Percentiles rank a stretch among this genome's conserved stretches.
Conservation (phyloP, 2,888 invertebrate species). For the Caenorhabditis sp. region DNA sequence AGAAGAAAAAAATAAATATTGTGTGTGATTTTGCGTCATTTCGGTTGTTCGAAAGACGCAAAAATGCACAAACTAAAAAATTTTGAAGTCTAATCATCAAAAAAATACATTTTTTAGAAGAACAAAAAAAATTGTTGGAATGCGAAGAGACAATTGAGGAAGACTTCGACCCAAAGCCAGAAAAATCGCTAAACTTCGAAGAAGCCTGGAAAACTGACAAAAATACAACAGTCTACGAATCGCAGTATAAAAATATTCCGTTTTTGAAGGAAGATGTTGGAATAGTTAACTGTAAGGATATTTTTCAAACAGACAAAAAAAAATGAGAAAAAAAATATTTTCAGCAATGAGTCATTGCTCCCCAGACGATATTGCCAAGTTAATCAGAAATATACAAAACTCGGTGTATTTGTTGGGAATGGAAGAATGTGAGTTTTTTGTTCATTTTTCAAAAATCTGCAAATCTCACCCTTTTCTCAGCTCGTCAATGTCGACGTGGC, state of each 20-base stretch:
- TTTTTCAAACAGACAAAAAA: background rate
- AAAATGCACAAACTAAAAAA: too few species aligned
- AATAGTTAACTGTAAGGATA: constrained; percentile 26
- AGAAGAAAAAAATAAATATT: too few species aligned
- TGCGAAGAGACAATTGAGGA: constrained; percentile 28
- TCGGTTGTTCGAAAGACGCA: too few species aligned
- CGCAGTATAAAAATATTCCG: constrained; percentile 24
- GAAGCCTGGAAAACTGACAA: constrained; percentile 18
- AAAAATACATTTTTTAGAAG: constrained; percentile 10
- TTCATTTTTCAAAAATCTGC: too few species aligned
- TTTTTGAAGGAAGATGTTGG: constrained; percentile 30
- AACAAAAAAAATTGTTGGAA: constrained; percentile 22
- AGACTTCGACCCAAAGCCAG: constrained; percentile 22
- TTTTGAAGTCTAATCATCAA: too few species aligned
- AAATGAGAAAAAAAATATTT: background rate
- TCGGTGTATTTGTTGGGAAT: constrained; percentile 35
- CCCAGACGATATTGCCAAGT: constrained; percentile 37
- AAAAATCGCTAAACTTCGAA: constrained; percentile 31
- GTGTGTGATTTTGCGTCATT: too few species aligned
- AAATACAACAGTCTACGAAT: constrained; percentile 17
- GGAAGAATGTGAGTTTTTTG: constrained; percentile 21
- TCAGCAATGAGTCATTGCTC: constrained; percentile 39
- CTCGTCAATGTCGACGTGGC: constrained; percentile 36
- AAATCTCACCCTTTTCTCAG: constrained; percentile 1
- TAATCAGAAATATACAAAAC: constrained; percentile 37